Conservation (phyloP, 2,797 vertebrate species). For the Sebastes variabilis region DNA sequence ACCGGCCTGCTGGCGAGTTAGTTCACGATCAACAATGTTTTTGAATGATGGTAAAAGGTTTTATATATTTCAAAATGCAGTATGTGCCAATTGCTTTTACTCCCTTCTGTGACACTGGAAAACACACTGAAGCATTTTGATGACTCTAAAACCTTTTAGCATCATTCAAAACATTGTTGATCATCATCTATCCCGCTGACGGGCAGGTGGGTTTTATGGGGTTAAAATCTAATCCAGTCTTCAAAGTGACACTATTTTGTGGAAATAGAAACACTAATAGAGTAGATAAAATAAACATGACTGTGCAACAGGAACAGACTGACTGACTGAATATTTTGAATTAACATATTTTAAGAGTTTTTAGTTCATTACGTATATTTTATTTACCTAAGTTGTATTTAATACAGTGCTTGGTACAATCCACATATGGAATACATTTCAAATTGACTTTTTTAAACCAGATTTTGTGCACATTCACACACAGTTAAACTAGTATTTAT, state of each 20-base stretch:
- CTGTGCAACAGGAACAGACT: no score
- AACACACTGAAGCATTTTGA: no score
- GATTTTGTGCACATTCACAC: neutral
- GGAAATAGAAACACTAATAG: neutral
- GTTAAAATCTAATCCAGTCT: neutral
- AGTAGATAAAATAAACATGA: neutral
- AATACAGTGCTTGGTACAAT: neutral
- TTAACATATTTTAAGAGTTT: neutral
- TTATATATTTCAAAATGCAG: no score
- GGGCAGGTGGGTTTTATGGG: no score
- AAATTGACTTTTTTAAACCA: neutral
- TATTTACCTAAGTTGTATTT: neutral
- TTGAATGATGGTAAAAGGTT: no score
- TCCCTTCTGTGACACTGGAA: no score
- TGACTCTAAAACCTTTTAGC: no score
- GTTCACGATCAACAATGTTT: no score
- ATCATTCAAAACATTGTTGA: no score
- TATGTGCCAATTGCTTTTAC: no score
- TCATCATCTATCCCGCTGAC: no score
- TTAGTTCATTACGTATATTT: rapidly evolving
- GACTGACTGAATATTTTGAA: neutral
- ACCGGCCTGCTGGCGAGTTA: no score
- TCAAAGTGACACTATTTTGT: neutral
- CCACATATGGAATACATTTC: neutral
- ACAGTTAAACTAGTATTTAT: neutral